Base-by-base conservation (phyloP, 2,888 invertebrate species). In the Cerastoderma edule region DNA sequence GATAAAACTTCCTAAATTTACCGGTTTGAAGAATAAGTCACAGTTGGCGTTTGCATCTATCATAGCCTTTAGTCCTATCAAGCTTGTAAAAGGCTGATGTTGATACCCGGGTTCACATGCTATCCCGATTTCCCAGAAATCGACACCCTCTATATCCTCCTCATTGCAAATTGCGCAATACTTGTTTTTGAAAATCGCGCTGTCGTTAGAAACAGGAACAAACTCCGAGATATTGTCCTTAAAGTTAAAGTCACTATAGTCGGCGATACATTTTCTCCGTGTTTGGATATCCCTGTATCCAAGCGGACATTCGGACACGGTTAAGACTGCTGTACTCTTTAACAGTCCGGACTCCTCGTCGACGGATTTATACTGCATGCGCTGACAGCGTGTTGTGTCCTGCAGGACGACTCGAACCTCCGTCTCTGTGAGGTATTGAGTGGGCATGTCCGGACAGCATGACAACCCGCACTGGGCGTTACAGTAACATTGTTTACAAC, bases 401-500 rank as follows among this genome's bases (percentile, higher is more conserved):
- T 46, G 28, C 8, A 48, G 32, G 32, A 57, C 28, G 0, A 6
- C 3, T 22, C n/a, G 8, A 19, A 57, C 28, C n/a, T 32, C 57
- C 3, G 24, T 6, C n/a, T 57, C 57, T 13, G n/a, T 19, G 22
- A 57, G 30, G 33, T 57, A 57, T 19, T 30, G 32, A 1, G 2
- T 48, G 13, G 35, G 39, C 56, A 56, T 67, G 53, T 67, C 67
- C 0, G 67, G 67, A 54, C 67, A 67, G 27, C 67, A 67, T 1
- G 22, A 13, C 28, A 35, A 13, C 0, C 67, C 67, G 28, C 67
- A 67, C 5, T 50, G 32, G 1, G 39, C 39, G 1, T 5, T 28
- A 65, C 64, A 65, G 0, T 16, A 28, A 65, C 64, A 65, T 1
- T n/a, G n/a, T n/a, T 1, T 19, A 46, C 64, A 65, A 19, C 64